Evolutionary conservation across 2,113 vertebrate genomes (phyloP), one percentile per base, ranked within the genome.

Genomic region (Cavia porcellus): DNA sequence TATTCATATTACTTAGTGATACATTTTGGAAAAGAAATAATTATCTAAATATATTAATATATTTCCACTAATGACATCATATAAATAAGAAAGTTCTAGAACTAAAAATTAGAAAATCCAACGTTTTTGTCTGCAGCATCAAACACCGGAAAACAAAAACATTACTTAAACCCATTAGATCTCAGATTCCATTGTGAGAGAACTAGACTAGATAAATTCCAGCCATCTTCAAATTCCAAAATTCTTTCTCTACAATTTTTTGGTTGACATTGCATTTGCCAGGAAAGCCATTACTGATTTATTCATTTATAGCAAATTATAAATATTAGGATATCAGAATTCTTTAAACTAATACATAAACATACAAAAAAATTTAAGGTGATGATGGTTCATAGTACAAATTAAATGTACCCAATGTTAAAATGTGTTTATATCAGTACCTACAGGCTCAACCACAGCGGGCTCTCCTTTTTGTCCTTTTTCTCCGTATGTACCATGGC

Each of bases 391-490:
- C 7, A 88, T 55, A 74, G 24, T 45, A 72, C 30, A 55, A 81
- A 57, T 19, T n/a, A 62, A 12, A 11, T 74, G 50, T 3, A 59
- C 8, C 90, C 55, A 24, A 12, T 45, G 90, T 90, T 55, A 82
- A 85, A 96, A 59, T 14, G n/a, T 62, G 35, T 61, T 70, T 61
- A 84, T 35, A 72, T 70, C 20, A 50, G 30, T 97, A 99, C 99
- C 99, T 98, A 99, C 99, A 66, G 99, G 99, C 98, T 99, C 99
- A 74, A 99, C 99, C 50, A 99, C 99, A 25, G 99, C 99, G 12
- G 99, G 99, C 88, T 99, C 99, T 80, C 99, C 99, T 92, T 99
- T 99, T 93, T 99, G 99, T 91, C 99, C 99, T 97, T 99, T 99
- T 98, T 99, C 99, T 89, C 99, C 99, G 14, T 99, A 98, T 91